Evolutionary conservation across 1,140 invertebrate species (phyloP), one percentile per base, ranked within the genome.

Genomic region (Heliconius hewitsoni): DNA sequence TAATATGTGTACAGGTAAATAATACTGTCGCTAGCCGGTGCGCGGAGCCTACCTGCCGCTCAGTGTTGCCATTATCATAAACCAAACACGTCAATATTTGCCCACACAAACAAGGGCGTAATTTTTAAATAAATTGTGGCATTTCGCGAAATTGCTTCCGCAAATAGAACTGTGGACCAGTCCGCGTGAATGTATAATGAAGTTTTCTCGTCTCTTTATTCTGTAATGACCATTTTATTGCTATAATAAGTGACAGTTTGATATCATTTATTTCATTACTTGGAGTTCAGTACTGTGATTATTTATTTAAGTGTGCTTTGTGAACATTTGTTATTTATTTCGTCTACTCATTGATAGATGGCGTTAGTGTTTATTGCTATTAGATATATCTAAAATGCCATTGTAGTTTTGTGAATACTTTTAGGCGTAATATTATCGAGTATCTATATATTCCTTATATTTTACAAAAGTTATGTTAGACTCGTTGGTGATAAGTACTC

Each of bases 111-210:
- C 93, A 94, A 93, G 91, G 93, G 91, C 87, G 91, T 94, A 94
- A 94, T 94, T 94, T 94, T 94, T 94, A 93, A 94, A 94, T 94
- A 94, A 94, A 94, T 94, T 93, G 93, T 93, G 93, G 93, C 93
- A 93, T 93, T 93, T 94, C 86, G 93, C 91, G 86, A 93, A 94
- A 93, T 94, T 94, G 93, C 87, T 94, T 92, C 88, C 88, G 90
- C 91, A 94, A 94, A 94, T 93, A 94, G 87, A 89, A 91, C 87
- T 91, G 90, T 91, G 91, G 87, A 89, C 87, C 86, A 89, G 88
- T 86, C 81, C 84, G 84, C 84, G 85, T 82, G 84, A 88, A 87
- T 89, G 90, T 90, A 87, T 88, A 84, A 87, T 55, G 83, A 87
- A 89, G 87, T 91, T 92, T 94, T 91, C 91, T 90, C 87, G 78